These are phyloP conservation scores for Epizoanthus stellaris DNA, from an alignment of 92 coral and sea anemone species.

Conservation along the genomic window DNA sequence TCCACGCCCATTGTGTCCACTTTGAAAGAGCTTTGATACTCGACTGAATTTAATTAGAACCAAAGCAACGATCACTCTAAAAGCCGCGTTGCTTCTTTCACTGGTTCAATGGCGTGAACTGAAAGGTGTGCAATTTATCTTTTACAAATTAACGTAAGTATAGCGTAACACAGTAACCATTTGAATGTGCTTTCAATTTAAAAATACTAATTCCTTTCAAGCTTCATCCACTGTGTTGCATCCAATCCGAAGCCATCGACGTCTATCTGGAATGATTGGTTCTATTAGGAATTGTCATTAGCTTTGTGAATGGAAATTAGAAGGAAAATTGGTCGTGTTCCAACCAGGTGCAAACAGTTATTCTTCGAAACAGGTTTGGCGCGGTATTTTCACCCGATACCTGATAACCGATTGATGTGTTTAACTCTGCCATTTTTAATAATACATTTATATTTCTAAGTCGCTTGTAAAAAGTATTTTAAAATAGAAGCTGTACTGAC, in stretches of 20 bases:
- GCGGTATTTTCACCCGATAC: too few relatives aligned
- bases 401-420: too few relatives aligned
- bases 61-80: not conserved
- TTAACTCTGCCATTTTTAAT: too few relatives aligned
- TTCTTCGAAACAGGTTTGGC: too few relatives aligned
- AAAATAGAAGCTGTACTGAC: too few relatives aligned
- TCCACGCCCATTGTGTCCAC: conserved; percentile 40
- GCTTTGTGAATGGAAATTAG: not conserved
- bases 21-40: conserved; percentile 18
- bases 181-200: not conserved
- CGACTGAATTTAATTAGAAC: conserved; percentile 22
- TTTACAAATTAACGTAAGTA: too few relatives aligned
- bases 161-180: too few relatives aligned
- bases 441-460: too few relatives aligned
- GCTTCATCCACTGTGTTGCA: too few relatives aligned
- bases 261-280: not conserved
- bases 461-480: too few relatives aligned
- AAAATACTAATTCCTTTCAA: not conserved
- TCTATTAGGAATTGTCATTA: not conserved
- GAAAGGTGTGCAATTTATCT: conserved; percentile 7
- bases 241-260: not conserved
- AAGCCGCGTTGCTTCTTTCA: not conserved
- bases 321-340: not conserved
- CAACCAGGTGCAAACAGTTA: not conserved
- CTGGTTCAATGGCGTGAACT: not conserved